Conservation (phyloP, 2,888 invertebrate genomes). For the Leptarthrus brevirostris region DNA sequence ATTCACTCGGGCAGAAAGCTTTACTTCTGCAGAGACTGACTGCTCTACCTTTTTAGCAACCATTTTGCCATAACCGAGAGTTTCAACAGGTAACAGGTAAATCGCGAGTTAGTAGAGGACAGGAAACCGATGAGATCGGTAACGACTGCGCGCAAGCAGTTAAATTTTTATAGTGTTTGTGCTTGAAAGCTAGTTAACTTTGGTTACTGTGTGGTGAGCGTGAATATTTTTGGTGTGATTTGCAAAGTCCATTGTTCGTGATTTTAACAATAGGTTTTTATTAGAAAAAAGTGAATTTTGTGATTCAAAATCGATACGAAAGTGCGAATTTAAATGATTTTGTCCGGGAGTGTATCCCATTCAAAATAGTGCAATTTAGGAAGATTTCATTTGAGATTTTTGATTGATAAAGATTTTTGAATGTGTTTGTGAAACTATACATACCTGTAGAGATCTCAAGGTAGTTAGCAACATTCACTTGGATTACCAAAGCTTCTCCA, state of each 20-base stretch:
- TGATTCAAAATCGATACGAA: not conserved
- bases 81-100: not conserved
- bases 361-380: not conserved
- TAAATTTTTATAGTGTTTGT: conserved; percentile 13
- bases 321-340: not conserved
- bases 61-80: conserved; percentile 22
- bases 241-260: conserved; percentile 4
- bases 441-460: conserved; percentile 30
- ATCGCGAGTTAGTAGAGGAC: conserved; percentile 46
- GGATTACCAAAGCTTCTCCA: conserved; percentile 27
- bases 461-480: conserved; percentile 26
- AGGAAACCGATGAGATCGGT: conserved; percentile 40
- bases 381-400: not conserved
- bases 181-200: not conserved
- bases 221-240: conserved; percentile 10
- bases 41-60: conserved; percentile 1
- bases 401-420: not conserved
- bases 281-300: not conserved
- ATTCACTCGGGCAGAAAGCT: conserved; percentile 22
- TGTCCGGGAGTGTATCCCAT: not conserved
- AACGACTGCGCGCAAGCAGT: conserved; percentile 29
- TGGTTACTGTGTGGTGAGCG: conserved; percentile 9
- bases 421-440: conserved; percentile 27
- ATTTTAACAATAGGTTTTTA: not conserved
- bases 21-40: not conserved